Base-by-base conservation (phyloP, 2,888 invertebrate species). In the Dolomedes plantarius region DNA sequence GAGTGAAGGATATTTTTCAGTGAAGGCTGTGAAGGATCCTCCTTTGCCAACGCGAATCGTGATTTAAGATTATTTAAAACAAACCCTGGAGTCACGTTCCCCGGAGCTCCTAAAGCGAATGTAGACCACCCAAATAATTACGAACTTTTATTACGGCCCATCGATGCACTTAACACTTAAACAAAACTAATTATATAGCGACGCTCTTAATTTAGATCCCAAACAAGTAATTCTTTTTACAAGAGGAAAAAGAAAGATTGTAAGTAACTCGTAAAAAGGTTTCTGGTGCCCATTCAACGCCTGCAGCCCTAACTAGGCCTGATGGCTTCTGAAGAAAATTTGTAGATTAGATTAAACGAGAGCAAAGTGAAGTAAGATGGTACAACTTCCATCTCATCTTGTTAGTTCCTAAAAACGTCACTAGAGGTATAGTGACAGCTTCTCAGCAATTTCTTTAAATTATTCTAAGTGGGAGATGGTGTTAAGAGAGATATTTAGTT, bases 101-200 rank as follows among this genome's bases (percentile, higher is more conserved):
- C 28, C 16, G 23, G 3, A 23, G 16, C 27, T 28, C n/a, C 19
- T 28, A 29, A 65, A 13, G 31, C 31, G 32, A 65, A 73, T 65
- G 72, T 67, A 65, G 46, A 80, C 46, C 79, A 41, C 23, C 29
- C 27, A 80, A 73, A 75, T 82, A 82, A 82, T 82, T 71, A 83
- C 64, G 62, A 72, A 77, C 67, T 73, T 72, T 56, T 56, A 67
- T 64, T 72, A 72, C 39, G 28, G 32, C 68, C 36, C 29, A n/a
- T 68, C 69, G 27, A 62, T 74, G 69, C 79, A 69, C 86, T 86
- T 74, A 77, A 64, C 79, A 79, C 86, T 79, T 78, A 79, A 56
- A 69, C 69, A 74, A 79, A 79, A 75, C 86, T 79, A 86, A 86
- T 86, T 86, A 86, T 74, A 82, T 78, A 83, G 56, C 83, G 64